Base-by-base conservation (phyloP, 1,140 invertebrate genomes). In the Dendrolimus punctatus region DNA sequence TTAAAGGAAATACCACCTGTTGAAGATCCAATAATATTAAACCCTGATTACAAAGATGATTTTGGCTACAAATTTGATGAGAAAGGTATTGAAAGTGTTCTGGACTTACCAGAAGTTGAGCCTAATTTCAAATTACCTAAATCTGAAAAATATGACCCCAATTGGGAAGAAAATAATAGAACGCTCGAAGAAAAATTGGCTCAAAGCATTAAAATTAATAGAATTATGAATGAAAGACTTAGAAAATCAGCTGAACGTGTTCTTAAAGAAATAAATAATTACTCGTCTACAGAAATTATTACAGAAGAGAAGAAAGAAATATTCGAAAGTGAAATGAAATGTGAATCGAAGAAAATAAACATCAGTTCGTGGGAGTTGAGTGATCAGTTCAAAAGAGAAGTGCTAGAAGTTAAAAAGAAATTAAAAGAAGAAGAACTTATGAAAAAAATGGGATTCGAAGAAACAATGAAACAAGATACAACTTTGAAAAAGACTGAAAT, bases 11-110 rank as follows among this genome's bases (percentile, higher is more conserved):
- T 80, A 5, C 75, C 77, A 6, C 72, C 77, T 7, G 23, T 79
- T 51, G 79, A 86, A 61, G 64, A 76, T 5, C 76, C 76, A 2
- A 76, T 82, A 8, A 74, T 81, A 9, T 62, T 84, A 4, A 82
- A 82, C 6, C 76, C 74, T 41, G 55, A 71, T 36, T 80, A 75
- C 46, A 62, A 66, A 40, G 77, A 82, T 59, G 55, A 66, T 6
- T 83, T 80, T 37, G 62, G 23, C 56, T 6, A 7, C 49, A 39
- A 47, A 51, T 36, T 39, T 60, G 37, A 53, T 41, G 42, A 38
- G 38, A 36, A 39, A 8, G 10, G 45, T 44, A n/a, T 36, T 36
- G 36, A 44, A 10, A 43, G 8, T 38, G 2, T 38, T 8, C 23
- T 23, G 23, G 23, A 23, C 23, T 23, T 23, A 23, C 23, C 23